Percentiles rank a stretch among this genome's conserved stretches.
Evolutionary conservation across 2,113 vertebrate species (phyloP).

Genomic region (Oxygymnocypris stewartii): DNA sequence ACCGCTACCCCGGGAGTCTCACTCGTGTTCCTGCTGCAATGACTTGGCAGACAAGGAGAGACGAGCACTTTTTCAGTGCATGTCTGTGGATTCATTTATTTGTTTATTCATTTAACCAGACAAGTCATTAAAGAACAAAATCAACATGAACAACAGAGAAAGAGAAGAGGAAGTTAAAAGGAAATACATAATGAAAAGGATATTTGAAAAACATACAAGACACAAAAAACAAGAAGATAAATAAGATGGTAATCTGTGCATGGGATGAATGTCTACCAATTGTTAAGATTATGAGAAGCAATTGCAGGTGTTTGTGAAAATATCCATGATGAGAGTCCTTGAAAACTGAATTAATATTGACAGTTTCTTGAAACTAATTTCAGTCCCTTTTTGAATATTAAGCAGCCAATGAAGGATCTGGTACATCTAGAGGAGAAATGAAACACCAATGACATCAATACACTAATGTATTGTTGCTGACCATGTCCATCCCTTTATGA

Average conservation of each 20-base stretch:
- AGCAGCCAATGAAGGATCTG: not conserved
- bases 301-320: conserved; percentile 8
- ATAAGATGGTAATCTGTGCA: not conserved
- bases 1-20: conserved; percentile 7
- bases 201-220: not conserved
- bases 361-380: not conserved
- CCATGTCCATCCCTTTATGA: no score
- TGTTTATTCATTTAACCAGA: not conserved
- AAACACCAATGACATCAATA: no score
- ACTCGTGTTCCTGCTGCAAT: conserved; percentile 13
- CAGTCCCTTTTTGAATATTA: not conserved
- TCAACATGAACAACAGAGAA: not conserved
- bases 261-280: not conserved
- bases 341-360: conserved; percentile 6
- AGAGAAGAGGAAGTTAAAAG: not conserved
- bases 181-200: not conserved
- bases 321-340: conserved; percentile 1
- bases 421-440: not conserved
- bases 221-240: not conserved
- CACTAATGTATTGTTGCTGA: no score
- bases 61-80: not conserved
- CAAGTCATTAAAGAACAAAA: not conserved
- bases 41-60: conserved; percentile 20
- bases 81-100: conserved; percentile 7
- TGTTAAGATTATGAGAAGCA: not conserved